phyloP scores from a whole-genome alignment of 2,888 invertebrate species.

The Oscheius myriophilus region DNA sequence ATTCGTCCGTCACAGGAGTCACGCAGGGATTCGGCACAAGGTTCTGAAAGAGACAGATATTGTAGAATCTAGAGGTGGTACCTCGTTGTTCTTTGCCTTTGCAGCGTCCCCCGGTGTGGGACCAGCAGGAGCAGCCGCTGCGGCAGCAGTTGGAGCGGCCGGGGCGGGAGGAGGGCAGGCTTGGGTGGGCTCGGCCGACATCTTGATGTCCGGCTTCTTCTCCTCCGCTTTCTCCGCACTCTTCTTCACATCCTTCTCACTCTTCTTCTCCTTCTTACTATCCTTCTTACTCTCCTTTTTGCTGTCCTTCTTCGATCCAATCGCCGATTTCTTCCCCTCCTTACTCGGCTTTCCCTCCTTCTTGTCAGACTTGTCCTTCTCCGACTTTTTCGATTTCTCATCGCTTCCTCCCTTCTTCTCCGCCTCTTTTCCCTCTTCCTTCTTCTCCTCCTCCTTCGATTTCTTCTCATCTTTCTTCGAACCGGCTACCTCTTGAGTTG shows the following conservation, averaged over 20 bases:
- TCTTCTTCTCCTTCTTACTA: neutral
- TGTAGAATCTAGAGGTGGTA: too few species aligned
- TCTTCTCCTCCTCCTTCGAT: conserved; percentile 1
- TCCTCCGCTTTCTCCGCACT: neutral
- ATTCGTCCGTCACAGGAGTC: conserved; percentile 24
- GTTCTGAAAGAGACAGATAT: too few species aligned
- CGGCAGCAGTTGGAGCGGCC: neutral
- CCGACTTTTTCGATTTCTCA: neutral
- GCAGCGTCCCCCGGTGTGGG: too few species aligned
- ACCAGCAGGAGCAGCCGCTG: neutral
- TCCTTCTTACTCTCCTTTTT: neutral
- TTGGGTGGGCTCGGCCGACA: neutral
- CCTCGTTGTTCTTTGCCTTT: neutral
- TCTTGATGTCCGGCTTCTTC: conserved; percentile 6
- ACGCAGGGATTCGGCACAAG: conserved; percentile 17
- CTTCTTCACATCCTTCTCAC: conserved; percentile 3
- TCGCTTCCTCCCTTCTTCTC: neutral
- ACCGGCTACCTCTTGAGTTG: too few species aligned
- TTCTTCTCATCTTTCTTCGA: neutral
- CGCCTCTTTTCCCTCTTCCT: too few species aligned
- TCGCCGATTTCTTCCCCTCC: neutral
- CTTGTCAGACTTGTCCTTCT: neutral
- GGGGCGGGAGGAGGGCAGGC: neutral
- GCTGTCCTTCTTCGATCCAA: neutral
- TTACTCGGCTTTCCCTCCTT: neutral